Conservation (phyloP, 2,888 invertebrate species). For the Andricus quercusramuli region DNA sequence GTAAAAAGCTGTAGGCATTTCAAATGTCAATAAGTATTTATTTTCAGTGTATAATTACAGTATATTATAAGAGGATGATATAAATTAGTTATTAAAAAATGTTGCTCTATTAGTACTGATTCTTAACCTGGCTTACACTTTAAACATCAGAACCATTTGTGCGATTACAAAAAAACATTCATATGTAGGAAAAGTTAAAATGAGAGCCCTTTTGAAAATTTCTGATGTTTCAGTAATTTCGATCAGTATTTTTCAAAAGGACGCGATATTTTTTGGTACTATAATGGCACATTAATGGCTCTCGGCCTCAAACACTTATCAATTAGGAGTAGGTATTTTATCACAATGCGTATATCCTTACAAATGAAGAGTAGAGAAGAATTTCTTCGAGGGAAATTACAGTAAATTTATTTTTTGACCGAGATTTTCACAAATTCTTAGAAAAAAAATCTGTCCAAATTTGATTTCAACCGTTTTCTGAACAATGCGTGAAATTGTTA, state of each 20-base stretch:
- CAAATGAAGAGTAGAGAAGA: not conserved
- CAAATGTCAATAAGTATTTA: conserved; percentile 31
- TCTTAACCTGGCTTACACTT: not conserved
- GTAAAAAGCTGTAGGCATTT: conserved; percentile 28
- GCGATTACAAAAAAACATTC: conserved; percentile 18
- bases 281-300: not conserved
- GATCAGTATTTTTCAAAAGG: not conserved
- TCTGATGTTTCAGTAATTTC: not conserved
- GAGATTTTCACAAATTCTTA: too few species aligned
- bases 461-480: too few species aligned
- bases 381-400: not conserved
- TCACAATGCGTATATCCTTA: not conserved
- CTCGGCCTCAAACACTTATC: not conserved
- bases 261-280: not conserved
- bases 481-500: too few species aligned
- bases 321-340: not conserved
- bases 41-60: conserved; percentile 34
- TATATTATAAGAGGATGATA: conserved; percentile 23
- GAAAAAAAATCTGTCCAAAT: too few species aligned
- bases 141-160: conserved; percentile 16
- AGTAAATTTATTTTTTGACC: too few species aligned
- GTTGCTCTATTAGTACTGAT: not conserved
- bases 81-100: conserved; percentile 24
- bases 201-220: conserved; percentile 5
- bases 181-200: not conserved